Base-by-base conservation (phyloP, 2,888 invertebrate genomes). In the Callimorpha dominula region DNA sequence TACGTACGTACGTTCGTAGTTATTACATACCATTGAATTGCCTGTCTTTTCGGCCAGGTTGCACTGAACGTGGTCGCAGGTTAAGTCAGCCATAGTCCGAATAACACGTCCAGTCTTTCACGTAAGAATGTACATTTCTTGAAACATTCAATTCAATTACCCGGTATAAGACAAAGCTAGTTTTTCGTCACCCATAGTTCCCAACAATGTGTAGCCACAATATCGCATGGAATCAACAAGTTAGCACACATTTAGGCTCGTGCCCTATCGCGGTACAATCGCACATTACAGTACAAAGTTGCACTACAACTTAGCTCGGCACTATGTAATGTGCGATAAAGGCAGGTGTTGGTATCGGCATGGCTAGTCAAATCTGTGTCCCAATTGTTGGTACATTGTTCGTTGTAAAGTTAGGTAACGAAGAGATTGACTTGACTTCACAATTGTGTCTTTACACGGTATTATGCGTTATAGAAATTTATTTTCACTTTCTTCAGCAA, bases 151-250 rank as follows among this genome's bases (percentile, higher is more conserved):
- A 46, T 46, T 46, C 43, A 46, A 46, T 46, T 46, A 46, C 9
- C 1, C 31, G 31, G 31, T 31, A 31, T 46, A 46, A 8, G 43
- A 46, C 6, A 46, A 46, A 46, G 4, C 43, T 43, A 6, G 43
- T 46, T 46, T 4, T 46, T 8, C 8, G 43, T 46, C 43, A 46
- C 43, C 43, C 43, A 46, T 46, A 46, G 43, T 9, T 42, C 15
- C 17, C 9, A 11, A n/a, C 9, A 68, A 40, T 63, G n/a, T 50
- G 42, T 20, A 7, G 31, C 6, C 15, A 17, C 52, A 54, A 64
- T 81, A 73, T 72, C 69, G 52, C 64, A 68, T 57, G 62, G 78
- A 78, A 84, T 82, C 84, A 82, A 84, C 84, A 82, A 82, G 75
- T 74, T 40, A 62, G 70, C 75, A 74, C 71, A 70, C 78, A 73